Conservation (phyloP, 1,140 invertebrate genomes). For the Ceratoteleas bidentatus region DNA sequence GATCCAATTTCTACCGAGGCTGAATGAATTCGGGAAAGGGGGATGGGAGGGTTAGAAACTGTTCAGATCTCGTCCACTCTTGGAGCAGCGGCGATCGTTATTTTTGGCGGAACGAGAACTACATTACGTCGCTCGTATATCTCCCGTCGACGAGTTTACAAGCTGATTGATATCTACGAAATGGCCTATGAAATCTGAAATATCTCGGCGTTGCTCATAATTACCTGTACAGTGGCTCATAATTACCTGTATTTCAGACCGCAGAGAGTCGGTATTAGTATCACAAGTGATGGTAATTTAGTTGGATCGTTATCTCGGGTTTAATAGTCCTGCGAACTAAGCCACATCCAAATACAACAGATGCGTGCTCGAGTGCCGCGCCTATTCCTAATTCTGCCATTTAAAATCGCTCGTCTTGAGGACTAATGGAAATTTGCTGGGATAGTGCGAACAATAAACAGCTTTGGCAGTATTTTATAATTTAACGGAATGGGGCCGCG, state of each 20-base stretch:
- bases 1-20: too few species aligned
- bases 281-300: slow-evolving; percentile 64
- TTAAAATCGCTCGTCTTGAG: slow-evolving; percentile 22
- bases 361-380: slow-evolving; percentile 19
- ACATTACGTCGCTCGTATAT: too few species aligned
- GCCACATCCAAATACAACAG: slow-evolving; percentile 42
- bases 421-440: not conserved
- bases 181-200: slow-evolving; percentile 65
- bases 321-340: slow-evolving; percentile 62
- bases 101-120: too few species aligned
- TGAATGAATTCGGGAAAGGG: too few species aligned
- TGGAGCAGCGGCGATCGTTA: too few species aligned
- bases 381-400: not conserved
- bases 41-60: too few species aligned
- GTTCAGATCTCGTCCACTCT: too few species aligned
- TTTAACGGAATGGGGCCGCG: too few species aligned
- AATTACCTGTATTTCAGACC: slow-evolving; percentile 62
- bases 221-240: slow-evolving; percentile 53
- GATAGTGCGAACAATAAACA: too few species aligned
- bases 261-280: slow-evolving; percentile 58
- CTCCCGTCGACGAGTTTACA: too few species aligned
- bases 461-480: too few species aligned
- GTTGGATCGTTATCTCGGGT: slow-evolving; percentile 61
- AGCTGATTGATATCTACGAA: slow-evolving; percentile 60
- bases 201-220: slow-evolving; percentile 58